Percentiles rank a stretch among this genome's conserved stretches.
phyloP scores from a whole-genome alignment of 1,140 invertebrate species.

The Caenorhabditis remanei region DNA sequence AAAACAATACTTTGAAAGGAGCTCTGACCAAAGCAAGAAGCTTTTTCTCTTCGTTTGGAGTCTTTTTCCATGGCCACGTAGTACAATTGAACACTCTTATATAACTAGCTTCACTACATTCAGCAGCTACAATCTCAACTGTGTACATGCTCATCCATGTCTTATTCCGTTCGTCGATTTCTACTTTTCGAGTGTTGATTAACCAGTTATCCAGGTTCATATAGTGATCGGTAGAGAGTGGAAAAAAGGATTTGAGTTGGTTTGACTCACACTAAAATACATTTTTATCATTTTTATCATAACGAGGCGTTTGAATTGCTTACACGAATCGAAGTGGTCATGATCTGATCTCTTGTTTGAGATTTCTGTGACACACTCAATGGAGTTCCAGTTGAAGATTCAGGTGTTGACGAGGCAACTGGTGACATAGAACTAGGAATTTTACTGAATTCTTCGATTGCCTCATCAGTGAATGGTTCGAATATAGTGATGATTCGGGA shows the following conservation, averaged over 20 bases:
- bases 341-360: not conserved
- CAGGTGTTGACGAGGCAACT: not conserved
- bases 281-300: not conserved
- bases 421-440: not conserved
- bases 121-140: conserved; percentile 13
- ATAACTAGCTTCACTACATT: conserved; percentile 5
- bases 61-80: conserved; percentile 39
- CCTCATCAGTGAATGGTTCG: not conserved
- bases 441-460: conserved; percentile 33
- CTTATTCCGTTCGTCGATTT: not conserved
- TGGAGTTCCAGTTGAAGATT: not conserved
- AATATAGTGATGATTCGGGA: conserved; percentile 38
- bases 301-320: not conserved
- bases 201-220: conserved; percentile 32
- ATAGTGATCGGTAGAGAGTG: conserved; percentile 10
- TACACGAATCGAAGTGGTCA: not conserved
- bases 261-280: not conserved
- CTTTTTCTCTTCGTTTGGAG: conserved; percentile 6
- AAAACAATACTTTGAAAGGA: not conserved
- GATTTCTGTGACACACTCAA: not conserved
- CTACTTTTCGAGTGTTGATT: conserved; percentile 18
- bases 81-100: conserved; percentile 22
- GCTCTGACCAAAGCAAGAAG: not conserved
- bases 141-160: not conserved
- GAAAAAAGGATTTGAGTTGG: conserved; percentile 15